A percentile compares a stretch with the other conserved stretches of the same genome.
Evolutionary conservation across 2,888 invertebrate species (phyloP).

Genomic region (Steinernema hermaphroditum): DNA sequence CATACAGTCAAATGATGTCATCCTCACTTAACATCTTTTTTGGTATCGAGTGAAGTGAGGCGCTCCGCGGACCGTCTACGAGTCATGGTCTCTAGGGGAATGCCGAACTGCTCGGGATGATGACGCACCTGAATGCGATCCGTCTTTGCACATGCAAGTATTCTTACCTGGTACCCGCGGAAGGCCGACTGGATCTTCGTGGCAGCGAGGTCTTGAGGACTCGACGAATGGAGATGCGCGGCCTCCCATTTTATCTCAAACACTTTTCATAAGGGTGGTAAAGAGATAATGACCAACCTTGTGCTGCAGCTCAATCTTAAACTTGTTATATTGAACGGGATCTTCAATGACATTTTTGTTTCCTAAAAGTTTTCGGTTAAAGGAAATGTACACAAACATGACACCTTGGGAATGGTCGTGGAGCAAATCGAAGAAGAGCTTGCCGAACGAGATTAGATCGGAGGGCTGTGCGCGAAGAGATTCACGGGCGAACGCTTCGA

Average conservation of each 20-base stretch:
- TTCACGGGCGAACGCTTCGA: conserved; percentile 57
- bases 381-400: no score
- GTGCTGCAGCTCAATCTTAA: conserved; percentile 67
- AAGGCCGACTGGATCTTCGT: conserved; percentile 89
- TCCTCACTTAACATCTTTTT: conserved; percentile 62
- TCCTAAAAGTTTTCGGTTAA: conserved; percentile 46
- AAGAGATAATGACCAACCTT: conserved; percentile 48
- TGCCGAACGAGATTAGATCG: conserved; percentile 57
- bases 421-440: conserved; percentile 60
- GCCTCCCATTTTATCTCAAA: not conserved
- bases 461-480: conserved; percentile 54
- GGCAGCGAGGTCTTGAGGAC: conserved; percentile 69
- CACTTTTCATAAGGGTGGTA: conserved; percentile 20
- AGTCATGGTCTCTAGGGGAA: conserved; percentile 71
- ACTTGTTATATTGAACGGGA: conserved; percentile 58
- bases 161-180: conserved; percentile 74
- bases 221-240: conserved; percentile 36
- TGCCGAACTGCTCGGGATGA: conserved; percentile 77
- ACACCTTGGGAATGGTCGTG: conserved; percentile 53
- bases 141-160: not conserved
- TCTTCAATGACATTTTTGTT: conserved; percentile 56
- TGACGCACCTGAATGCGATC: conserved; percentile 68
- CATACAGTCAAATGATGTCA: not conserved
- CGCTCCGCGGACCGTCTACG: conserved; percentile 61
- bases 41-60: conserved; percentile 53